Conservation (phyloP, 2,888 invertebrate genomes). For the Ypsolopha scabrella region DNA sequence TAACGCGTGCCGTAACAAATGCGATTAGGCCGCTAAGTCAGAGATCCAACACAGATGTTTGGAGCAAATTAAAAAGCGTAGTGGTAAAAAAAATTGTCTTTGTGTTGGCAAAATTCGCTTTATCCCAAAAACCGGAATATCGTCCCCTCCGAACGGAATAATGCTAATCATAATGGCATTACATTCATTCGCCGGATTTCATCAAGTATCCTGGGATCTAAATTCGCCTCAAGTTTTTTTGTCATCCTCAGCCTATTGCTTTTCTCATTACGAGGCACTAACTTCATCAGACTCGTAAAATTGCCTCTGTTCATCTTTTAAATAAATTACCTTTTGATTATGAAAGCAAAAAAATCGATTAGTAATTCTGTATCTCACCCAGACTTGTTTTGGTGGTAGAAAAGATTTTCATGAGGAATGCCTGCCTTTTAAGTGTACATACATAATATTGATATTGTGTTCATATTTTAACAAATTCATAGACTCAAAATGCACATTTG, state of each 20-base stretch:
- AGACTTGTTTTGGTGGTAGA: too few species aligned
- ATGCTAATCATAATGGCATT: slow-evolving; percentile 69
- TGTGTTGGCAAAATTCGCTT: slow-evolving; percentile 58
- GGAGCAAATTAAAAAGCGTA: slow-evolving; percentile 49
- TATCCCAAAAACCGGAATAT: slow-evolving; percentile 64
- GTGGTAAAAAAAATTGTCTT: slow-evolving; percentile 36
- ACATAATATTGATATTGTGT: too few species aligned
- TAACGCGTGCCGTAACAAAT: slow-evolving; percentile 61
- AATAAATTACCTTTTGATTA: slow-evolving; percentile 14
- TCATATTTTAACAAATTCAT: too few species aligned
- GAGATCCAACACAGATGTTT: slow-evolving; percentile 54
- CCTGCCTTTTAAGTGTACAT: too few species aligned
- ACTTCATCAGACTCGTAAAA: slow-evolving; percentile 33
- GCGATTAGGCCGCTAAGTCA: slow-evolving; percentile 50
- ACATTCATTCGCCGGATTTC: slow-evolving; percentile 63
- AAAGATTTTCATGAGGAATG: too few species aligned
- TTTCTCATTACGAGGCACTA: slow-evolving; percentile 47
- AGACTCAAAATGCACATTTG: slow-evolving; percentile 39
- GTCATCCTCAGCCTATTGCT: slow-evolving; percentile 25
- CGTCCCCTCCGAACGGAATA: slow-evolving; percentile 54
- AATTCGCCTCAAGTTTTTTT: slow-evolving; percentile 44
- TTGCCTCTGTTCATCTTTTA: slow-evolving; percentile 28
- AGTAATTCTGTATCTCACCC: slow-evolving; percentile 4
- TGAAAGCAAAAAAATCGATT: slow-evolving; percentile 9
- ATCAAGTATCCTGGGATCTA: slow-evolving; percentile 52